Evolutionary conservation across 2,888 invertebrate species (phyloP), one percentile per base, ranked within the genome.

Genomic region (Scaptomyza parva): DNA sequence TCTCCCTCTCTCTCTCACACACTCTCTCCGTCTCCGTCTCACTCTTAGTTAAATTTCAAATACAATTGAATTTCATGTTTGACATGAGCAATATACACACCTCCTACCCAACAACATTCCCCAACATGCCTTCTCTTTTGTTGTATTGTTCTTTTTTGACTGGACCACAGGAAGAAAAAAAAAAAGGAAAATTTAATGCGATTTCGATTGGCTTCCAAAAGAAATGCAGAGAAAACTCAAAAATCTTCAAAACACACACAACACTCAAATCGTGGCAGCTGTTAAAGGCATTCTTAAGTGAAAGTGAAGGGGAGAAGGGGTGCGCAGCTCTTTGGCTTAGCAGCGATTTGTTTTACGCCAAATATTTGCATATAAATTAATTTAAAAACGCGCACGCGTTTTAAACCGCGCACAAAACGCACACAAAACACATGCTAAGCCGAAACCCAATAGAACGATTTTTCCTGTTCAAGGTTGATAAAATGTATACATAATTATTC

Each of bases 21-120:
- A n/a, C n/a, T n/a, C n/a, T n/a, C n/a, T n/a, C n/a, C n/a, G n/a
- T n/a, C n/a, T n/a, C n/a, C n/a, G n/a, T n/a, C n/a, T 26, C 0
- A 2, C 26, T 26, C 26, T 2, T 62, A 66, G 52, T 72, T 50
- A 54, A 60, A 66, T 81, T 66, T 71, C 59, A 74, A 84, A 77
- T 73, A 78, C 83, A 85, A 84, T 87, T 84, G 87, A 84, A 87
- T 87, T 77, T 77, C 77, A 77, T 82, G 84, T 82, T 83, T 78
- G 82, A 83, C 86, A 84, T 78, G 86, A 35, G 58, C 66, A 52
- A 37, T 20, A 24, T 53, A 22, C 22, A 22, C 7, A 4, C 26
- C 1, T 6, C 0, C 41, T 12, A 3, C 17, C 7, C 7, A n/a
- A n/a, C n/a, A n/a, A n/a, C n/a, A n/a, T n/a, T 0, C 3, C 18